phyloP scores from a whole-genome alignment of 2,888 invertebrate genomes.

The Anticlea derivata region DNA sequence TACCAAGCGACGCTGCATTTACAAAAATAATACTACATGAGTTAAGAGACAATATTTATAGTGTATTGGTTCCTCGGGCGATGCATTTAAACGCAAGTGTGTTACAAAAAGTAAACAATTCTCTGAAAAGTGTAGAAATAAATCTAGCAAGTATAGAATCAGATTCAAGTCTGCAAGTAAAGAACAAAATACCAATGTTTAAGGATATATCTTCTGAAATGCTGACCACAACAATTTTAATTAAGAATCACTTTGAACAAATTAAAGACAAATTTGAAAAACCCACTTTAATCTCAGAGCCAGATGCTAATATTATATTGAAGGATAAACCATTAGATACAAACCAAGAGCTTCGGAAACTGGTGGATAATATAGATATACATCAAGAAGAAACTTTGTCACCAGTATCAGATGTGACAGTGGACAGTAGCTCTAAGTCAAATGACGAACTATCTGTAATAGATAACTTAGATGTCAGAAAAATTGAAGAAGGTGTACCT shows the following conservation, averaged over 20 bases:
- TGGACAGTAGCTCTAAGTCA: background rate
- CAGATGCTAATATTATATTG: background rate
- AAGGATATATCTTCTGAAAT: constrained; percentile 55
- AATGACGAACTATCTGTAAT: background rate
- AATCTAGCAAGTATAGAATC: constrained; percentile 51
- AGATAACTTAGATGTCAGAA: background rate
- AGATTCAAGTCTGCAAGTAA: constrained; percentile 62
- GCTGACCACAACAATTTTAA: constrained; percentile 38
- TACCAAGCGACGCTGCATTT: constrained; percentile 71
- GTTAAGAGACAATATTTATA: constrained; percentile 51
- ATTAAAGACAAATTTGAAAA: background rate
- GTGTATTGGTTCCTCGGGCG: constrained; percentile 42
- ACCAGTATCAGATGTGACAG: background rate
- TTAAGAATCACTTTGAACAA: constrained; percentile 32
- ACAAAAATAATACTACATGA: constrained; percentile 70
- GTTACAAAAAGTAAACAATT: constrained; percentile 32
- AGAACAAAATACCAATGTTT: constrained; percentile 72
- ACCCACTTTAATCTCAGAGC: background rate
- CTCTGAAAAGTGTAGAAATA: constrained; percentile 44
- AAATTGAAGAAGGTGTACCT: background rate
- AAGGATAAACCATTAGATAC: background rate
- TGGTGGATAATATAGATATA: background rate
- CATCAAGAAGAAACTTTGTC: background rate
- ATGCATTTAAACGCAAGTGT: constrained; percentile 37
- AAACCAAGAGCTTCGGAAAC: background rate